These are phyloP conservation scores for Musca domestica DNA, from an alignment of 1,140 invertebrate species.

Conservation along the genomic window DNA sequence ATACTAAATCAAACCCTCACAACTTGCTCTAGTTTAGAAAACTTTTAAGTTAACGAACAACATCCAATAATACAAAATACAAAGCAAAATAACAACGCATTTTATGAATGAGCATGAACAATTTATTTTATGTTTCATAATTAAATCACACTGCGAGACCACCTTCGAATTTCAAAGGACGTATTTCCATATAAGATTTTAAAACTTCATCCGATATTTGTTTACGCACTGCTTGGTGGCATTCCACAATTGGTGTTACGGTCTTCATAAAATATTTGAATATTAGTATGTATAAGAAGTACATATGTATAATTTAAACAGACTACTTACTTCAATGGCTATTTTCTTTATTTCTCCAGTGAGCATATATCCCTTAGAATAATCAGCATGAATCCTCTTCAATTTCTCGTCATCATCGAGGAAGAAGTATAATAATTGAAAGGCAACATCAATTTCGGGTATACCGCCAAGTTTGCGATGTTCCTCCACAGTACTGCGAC, in stretches of 20 bases:
- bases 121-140: no score
- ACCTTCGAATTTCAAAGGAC: slow-evolving; percentile 66
- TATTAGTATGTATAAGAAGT: not conserved
- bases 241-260: slow-evolving; percentile 66
- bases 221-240: slow-evolving; percentile 79
- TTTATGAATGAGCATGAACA: no score
- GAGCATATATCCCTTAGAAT: slow-evolving; percentile 84
- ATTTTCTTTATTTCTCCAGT: slow-evolving; percentile 94
- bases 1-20: no score
- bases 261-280: slow-evolving; percentile 42
- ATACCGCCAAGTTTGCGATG: slow-evolving; percentile 89
- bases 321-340: slow-evolving; percentile 66
- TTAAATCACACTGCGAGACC: no score
- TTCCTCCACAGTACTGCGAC: slow-evolving; percentile 88
- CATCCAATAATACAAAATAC: no score
- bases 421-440: slow-evolving; percentile 95
- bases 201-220: slow-evolving; percentile 84
- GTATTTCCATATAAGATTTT: slow-evolving; percentile 78
- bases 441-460: slow-evolving; percentile 94
- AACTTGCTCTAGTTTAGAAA: no score
- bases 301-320: not conserved
- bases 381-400: slow-evolving; percentile 78
- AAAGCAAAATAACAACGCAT: no score
- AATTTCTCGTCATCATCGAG: slow-evolving; percentile 90
- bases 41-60: no score